Percentiles rank a stretch among this genome's conserved stretches.
Evolutionary conservation across 1,140 invertebrate genomes (phyloP).

Genomic region (Maconellicoccus hirsutus): DNA sequence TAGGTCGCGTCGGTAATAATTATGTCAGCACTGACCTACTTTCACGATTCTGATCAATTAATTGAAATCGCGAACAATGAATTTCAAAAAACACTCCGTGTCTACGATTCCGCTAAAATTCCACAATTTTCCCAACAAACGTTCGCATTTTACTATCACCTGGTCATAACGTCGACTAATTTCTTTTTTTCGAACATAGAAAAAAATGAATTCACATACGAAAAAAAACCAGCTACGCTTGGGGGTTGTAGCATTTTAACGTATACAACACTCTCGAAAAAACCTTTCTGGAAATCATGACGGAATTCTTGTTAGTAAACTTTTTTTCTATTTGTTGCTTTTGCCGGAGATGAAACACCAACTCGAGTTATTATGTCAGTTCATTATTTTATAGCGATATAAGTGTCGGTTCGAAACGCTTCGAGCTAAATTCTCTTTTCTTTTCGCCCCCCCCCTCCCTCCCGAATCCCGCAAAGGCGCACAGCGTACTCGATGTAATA

Average conservation of each 20-base stretch:
- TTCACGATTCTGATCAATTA: constrained; percentile 15
- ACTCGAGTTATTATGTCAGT: background rate
- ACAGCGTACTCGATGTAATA: too few relatives aligned
- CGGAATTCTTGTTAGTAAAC: background rate
- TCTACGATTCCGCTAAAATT: too few relatives aligned
- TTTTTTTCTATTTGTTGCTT: background rate
- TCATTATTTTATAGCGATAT: background rate
- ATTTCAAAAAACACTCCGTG: constrained; percentile 7
- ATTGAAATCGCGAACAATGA: constrained; percentile 20
- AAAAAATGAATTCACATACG: background rate
- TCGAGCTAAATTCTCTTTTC: too few relatives aligned
- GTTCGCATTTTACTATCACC: too few relatives aligned
- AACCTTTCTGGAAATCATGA: background rate
- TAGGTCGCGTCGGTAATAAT: constrained; percentile 18
- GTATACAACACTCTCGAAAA: background rate
- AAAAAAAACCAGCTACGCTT: background rate
- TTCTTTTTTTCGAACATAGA: background rate
- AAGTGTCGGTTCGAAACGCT: background rate
- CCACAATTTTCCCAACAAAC: too few relatives aligned
- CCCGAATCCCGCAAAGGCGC: too few relatives aligned
- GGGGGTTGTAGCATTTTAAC: background rate
- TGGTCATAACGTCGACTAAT: too few relatives aligned
- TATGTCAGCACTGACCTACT: constrained; percentile 22
- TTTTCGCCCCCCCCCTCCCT: too few relatives aligned
- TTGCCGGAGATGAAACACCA: background rate